These are phyloP conservation scores for Hanleya hanleyi DNA, from an alignment of 2,888 invertebrate genomes.

Conservation along the genomic window DNA sequence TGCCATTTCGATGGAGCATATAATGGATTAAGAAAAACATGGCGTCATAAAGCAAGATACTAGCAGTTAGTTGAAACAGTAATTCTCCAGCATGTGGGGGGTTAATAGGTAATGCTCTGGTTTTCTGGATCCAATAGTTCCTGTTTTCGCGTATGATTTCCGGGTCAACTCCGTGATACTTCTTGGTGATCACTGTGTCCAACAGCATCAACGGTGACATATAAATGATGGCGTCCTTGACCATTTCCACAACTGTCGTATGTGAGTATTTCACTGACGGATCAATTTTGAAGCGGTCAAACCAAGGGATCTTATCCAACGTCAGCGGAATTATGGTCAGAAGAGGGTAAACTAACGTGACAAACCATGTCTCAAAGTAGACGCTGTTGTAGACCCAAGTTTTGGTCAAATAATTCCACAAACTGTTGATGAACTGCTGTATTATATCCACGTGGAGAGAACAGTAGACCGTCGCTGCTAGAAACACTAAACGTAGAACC, in stretches of 20 bases:
- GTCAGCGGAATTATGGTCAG: conserved; percentile 48
- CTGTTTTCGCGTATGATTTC: conserved; percentile 43
- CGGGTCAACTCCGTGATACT: conserved; percentile 54
- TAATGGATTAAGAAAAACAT: conserved; percentile 59
- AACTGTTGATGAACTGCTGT: conserved; percentile 31
- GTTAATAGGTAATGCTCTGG: conserved; percentile 51
- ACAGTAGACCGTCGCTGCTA: not conserved
- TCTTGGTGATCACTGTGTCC: conserved; percentile 62
- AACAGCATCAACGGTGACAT: conserved; percentile 47
- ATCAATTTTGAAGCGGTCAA: conserved; percentile 58
- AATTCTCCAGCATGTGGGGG: conserved; percentile 48
- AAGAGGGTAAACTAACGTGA: conserved; percentile 52
- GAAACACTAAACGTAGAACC: not conserved
- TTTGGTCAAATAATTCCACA: conserved; percentile 42
- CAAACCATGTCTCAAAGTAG: conserved; percentile 64
- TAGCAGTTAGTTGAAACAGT: conserved; percentile 45
- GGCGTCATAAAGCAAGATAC: conserved; percentile 57
- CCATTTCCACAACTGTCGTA: conserved; percentile 23
- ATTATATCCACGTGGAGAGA: not conserved
- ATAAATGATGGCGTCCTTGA: conserved; percentile 49
- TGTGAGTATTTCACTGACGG: conserved; percentile 45
- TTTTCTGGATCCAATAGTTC: conserved; percentile 48
- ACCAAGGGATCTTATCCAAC: conserved; percentile 37
- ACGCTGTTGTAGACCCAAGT: conserved; percentile 54
- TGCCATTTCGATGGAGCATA: conserved; percentile 52